Evolutionary conservation across 2,888 invertebrate species (phyloP).

Genomic region (Esperia sulphurella): DNA sequence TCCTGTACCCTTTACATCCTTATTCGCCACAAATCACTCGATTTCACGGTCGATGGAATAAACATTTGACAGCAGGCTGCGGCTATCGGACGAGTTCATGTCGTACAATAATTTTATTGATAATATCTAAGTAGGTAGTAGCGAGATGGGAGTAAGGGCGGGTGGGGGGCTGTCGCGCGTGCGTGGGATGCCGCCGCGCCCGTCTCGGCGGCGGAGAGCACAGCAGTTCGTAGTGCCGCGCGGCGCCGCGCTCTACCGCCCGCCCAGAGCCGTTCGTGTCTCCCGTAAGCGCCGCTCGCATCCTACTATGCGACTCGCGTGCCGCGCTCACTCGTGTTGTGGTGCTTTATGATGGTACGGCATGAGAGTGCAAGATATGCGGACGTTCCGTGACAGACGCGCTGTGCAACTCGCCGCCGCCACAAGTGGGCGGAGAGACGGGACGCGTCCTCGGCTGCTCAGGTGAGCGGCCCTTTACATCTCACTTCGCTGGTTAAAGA

Average conservation of each 20-base stretch:
- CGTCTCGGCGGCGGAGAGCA: constrained; percentile 40
- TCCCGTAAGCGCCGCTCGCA: constrained; percentile 28
- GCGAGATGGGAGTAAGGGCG: constrained; percentile 65
- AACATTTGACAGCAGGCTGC: constrained; percentile 51
- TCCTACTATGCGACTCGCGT: constrained; percentile 61
- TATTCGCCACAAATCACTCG: constrained; percentile 22
- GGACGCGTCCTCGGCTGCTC: constrained; percentile 61
- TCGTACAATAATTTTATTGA: constrained; percentile 76
- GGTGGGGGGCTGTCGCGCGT: constrained; percentile 39
- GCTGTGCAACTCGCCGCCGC: constrained; percentile 45
- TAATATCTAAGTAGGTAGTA: constrained; percentile 73
- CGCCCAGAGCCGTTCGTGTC: constrained; percentile 34
- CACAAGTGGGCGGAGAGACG: constrained; percentile 73
- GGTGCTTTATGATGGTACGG: constrained; percentile 76
- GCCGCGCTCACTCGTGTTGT: constrained; percentile 68
- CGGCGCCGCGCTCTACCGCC: constrained; percentile 45
- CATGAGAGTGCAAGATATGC: constrained; percentile 72
- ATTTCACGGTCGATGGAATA: constrained; percentile 38
- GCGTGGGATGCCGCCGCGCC: constrained; percentile 62
- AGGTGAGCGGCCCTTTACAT: constrained; percentile 69
- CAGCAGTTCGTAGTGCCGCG: constrained; percentile 56
- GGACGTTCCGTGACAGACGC: constrained; percentile 71
- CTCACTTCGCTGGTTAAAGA: constrained; percentile 53
- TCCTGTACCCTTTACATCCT: constrained; percentile 1
- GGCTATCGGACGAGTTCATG: constrained; percentile 56